Evolutionary conservation across 2,797 vertebrate genomes (phyloP).

Genomic region (Cynodonichthys magdalenae): DNA sequence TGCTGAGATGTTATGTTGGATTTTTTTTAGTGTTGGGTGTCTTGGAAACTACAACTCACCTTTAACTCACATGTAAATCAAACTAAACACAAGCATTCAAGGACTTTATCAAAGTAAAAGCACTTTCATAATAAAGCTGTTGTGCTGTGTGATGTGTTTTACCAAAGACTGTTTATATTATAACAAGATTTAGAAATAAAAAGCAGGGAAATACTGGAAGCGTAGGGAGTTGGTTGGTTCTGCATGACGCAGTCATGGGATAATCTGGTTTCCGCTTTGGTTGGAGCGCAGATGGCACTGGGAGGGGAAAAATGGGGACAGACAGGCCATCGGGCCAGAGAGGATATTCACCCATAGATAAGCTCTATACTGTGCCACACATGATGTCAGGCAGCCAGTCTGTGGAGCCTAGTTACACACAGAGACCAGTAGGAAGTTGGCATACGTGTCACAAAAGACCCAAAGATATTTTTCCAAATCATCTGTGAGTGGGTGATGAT

Average conservation of each 20-base stretch:
- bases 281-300: slow-evolving; percentile 74
- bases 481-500: neutral
- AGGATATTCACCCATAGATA: slow-evolving; percentile 70
- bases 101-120: no score
- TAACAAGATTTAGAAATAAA: slow-evolving; percentile 7
- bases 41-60: neutral
- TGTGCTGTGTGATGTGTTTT: no score
- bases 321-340: slow-evolving; percentile 52
- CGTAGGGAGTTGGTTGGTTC: slow-evolving; percentile 55
- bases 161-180: neutral
- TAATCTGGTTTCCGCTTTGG: slow-evolving; percentile 79
- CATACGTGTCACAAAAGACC: neutral
- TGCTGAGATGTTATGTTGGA: no score
- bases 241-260: slow-evolving; percentile 60
- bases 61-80: neutral
- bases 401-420: slow-evolving; percentile 29
- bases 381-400: slow-evolving; percentile 36
- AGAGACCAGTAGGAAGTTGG: neutral
- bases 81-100: neutral
- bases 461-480: neutral
- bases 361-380: slow-evolving; percentile 63
- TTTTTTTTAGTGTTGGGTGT: neutral
- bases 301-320: slow-evolving; percentile 65
- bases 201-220: slow-evolving; percentile 16
- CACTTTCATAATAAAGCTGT: no score